Conservation (phyloP, 2,888 invertebrate species). For the Nomada lathburiana region DNA sequence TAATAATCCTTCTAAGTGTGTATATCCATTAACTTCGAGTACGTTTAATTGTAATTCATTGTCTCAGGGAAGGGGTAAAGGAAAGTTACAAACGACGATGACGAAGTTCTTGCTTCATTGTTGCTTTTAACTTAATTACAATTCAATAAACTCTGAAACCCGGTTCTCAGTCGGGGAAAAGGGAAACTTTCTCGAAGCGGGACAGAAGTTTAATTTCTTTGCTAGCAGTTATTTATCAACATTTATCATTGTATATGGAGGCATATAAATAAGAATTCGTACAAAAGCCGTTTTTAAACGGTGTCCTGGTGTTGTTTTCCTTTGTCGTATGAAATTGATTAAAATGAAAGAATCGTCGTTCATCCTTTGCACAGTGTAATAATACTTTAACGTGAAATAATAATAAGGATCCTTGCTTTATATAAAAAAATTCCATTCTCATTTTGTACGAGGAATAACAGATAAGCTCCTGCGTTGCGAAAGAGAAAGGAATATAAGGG, state of each 20-base stretch:
- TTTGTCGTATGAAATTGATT: background rate
- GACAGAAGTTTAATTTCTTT: constrained; percentile 1
- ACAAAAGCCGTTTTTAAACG: background rate
- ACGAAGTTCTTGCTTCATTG: background rate
- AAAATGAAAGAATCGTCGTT: background rate
- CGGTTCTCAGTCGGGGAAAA: background rate
- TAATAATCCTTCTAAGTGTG: background rate
- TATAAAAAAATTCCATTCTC: too few species aligned
- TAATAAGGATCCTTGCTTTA: too few species aligned
- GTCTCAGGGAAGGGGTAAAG: background rate
- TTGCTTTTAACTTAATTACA: constrained; percentile 11
- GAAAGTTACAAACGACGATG: constrained; percentile 5
- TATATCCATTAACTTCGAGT: background rate
- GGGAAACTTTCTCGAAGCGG: background rate
- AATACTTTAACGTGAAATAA: too few species aligned
- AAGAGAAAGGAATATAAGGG: too few species aligned
- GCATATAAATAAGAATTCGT: background rate
- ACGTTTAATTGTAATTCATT: constrained; percentile 4
- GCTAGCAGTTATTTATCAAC: background rate
- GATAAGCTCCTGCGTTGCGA: too few species aligned
- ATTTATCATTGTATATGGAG: background rate
- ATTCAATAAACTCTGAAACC: constrained; percentile 8
- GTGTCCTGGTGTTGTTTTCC: too few species aligned
- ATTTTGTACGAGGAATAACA: too few species aligned
- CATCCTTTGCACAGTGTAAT: too few species aligned